These are phyloP conservation scores for Rhopalosiphum maidis DNA, from an alignment of 1,140 invertebrate genomes.

Conservation along the genomic window DNA sequence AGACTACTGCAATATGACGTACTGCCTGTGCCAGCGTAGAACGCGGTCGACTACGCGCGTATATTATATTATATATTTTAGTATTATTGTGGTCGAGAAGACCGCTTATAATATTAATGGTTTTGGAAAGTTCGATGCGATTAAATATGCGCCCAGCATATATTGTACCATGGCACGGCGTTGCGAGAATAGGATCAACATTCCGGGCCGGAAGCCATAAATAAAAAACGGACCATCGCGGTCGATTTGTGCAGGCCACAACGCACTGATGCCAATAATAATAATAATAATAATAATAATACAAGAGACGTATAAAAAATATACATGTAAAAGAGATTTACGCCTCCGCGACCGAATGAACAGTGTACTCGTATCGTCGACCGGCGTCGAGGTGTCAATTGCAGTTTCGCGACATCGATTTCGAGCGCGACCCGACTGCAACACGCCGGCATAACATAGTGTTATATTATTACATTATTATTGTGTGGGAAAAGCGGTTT, in stretches of 20 bases:
- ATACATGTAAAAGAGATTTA: not conserved
- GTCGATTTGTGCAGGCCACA: not conserved
- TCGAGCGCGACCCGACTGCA: not conserved
- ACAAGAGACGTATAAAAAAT: too few species aligned
- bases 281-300: too few species aligned
- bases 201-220: constrained; percentile 20
- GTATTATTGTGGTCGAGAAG: not conserved
- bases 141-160: not conserved
- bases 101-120: not conserved
- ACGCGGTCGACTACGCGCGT: not conserved
- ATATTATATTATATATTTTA: not conserved
- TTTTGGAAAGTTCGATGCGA: constrained; percentile 24
- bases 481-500: not conserved
- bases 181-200: not conserved
- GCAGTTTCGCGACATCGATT: not conserved
- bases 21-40: too few species aligned
- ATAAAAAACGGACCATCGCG: not conserved
- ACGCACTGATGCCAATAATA: not conserved
- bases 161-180: not conserved
- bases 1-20: not conserved
- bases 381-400: not conserved
- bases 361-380: not conserved
- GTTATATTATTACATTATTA: not conserved
- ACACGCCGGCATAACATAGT: too few species aligned
- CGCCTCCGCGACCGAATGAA: not conserved